phyloP scores from a whole-genome alignment of 2,797 vertebrate species.

The Poeciliopsis gracilis region DNA sequence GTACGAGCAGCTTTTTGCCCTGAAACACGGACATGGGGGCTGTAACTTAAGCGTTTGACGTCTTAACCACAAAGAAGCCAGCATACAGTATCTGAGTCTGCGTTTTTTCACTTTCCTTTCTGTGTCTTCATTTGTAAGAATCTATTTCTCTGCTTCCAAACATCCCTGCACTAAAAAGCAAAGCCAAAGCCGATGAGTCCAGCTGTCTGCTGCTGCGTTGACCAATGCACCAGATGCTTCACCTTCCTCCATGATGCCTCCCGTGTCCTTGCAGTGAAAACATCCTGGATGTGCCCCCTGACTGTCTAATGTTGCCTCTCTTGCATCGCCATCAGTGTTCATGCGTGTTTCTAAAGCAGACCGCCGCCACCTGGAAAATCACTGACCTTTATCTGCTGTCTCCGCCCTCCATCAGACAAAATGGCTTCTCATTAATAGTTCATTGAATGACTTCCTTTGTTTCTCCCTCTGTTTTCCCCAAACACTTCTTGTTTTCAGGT shows the following conservation, averaged over 20 bases:
- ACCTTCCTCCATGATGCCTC: background rate
- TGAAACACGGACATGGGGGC: too few relatives aligned
- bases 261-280: conserved; percentile 31
- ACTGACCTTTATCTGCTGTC: conserved; percentile 68
- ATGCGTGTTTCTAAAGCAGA: conserved; percentile 45
- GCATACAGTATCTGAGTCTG: background rate
- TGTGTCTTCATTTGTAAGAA: background rate
- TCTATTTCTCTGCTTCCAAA: background rate
- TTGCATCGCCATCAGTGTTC: conserved; percentile 53
- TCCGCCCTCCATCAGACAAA: conserved; percentile 63
- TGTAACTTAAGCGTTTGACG: too few relatives aligned
- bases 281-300: conserved; percentile 51
- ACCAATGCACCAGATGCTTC: conserved; percentile 33
- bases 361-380: conserved; percentile 48
- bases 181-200: background rate
- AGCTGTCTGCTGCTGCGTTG: conserved; percentile 47
- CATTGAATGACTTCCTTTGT: conserved; percentile 61
- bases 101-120: background rate
- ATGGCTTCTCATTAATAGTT: conserved; percentile 78
- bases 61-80: background rate
- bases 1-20: too few relatives aligned
- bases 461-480: conserved; percentile 44
- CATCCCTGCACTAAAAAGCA: conserved; percentile 12
- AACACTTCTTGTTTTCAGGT: conserved; percentile 48
- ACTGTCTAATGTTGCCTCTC: conserved; percentile 59